These are phyloP conservation scores for Colostygia pectinataria DNA, from an alignment of 2,888 invertebrate genomes.

Conservation along the genomic window DNA sequence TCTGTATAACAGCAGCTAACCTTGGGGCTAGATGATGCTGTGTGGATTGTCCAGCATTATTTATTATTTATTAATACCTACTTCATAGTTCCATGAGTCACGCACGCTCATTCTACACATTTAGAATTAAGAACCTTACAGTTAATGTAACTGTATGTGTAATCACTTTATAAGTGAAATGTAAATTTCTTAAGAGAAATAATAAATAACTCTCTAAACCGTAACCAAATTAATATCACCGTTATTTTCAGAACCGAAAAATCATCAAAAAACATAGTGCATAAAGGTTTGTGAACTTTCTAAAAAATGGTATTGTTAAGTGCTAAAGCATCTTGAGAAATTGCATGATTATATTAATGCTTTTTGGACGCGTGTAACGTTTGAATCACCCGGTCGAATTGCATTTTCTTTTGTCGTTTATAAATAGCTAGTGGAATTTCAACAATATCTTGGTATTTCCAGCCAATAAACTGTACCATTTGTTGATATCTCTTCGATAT, in stretches of 20 bases:
- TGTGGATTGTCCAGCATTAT: too few relatives aligned
- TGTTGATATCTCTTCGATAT: background rate
- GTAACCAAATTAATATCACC: background rate
- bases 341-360: constrained; percentile 10
- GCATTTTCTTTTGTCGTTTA: constrained; percentile 14
- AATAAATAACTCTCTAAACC: too few relatives aligned
- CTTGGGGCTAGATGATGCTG: too few relatives aligned
- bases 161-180: too few relatives aligned
- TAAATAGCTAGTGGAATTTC: constrained; percentile 6
- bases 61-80: too few relatives aligned
- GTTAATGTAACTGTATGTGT: too few relatives aligned
- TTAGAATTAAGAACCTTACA: too few relatives aligned
- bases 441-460: constrained; percentile 19
- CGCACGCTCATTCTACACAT: too few relatives aligned
- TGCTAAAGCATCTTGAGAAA: constrained; percentile 16
- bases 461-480: constrained; percentile 8
- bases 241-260: constrained; percentile 22
- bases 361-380: constrained; percentile 3
- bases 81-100: too few relatives aligned
- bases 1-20: too few relatives aligned
- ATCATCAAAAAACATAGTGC: background rate
- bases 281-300: constrained; percentile 16
- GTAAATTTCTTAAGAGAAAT: too few relatives aligned
- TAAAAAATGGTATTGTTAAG: constrained; percentile 6
- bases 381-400: constrained; percentile 11